phyloP scores from a whole-genome alignment of 1,140 invertebrate species.

The Acyrthosiphon pisum region DNA sequence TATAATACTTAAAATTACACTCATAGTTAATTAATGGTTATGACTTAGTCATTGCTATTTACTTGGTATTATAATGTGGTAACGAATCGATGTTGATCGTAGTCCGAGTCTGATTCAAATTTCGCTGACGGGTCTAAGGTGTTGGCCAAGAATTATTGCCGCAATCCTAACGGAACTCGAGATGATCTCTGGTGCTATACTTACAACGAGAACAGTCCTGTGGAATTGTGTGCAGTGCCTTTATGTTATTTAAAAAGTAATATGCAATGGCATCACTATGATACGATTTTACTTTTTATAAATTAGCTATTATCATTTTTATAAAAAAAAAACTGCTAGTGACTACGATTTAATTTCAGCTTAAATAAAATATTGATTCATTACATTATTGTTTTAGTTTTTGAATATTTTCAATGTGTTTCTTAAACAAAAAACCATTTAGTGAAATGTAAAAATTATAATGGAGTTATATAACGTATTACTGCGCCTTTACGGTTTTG shows the following conservation, averaged over 20 bases:
- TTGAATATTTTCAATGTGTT: neutral
- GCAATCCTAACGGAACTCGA: constrained; percentile 25
- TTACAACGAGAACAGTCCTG: neutral
- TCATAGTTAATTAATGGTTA: neutral
- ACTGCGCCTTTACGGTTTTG: neutral
- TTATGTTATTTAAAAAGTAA: constrained; percentile 48
- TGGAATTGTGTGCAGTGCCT: constrained; percentile 39
- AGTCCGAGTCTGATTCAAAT: constrained; percentile 6
- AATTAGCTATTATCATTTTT: neutral
- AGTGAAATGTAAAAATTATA: neutral
- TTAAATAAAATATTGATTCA: neutral
- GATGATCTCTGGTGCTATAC: constrained; percentile 49
- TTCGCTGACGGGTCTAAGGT: neutral
- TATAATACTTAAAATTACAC: neutral
- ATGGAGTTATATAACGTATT: neutral
- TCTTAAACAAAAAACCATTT: neutral
- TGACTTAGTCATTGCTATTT: neutral
- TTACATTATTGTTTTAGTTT: neutral
- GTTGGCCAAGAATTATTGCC: constrained; percentile 40
- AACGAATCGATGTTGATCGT: neutral
- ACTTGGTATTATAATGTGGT: neutral
- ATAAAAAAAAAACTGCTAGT: neutral
- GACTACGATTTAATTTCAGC: neutral
- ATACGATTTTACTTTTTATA: neutral
- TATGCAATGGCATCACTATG: neutral